Evolutionary conservation across 2,113 vertebrate genomes (phyloP).

Genomic region (Microtus richardsoni): DNA sequence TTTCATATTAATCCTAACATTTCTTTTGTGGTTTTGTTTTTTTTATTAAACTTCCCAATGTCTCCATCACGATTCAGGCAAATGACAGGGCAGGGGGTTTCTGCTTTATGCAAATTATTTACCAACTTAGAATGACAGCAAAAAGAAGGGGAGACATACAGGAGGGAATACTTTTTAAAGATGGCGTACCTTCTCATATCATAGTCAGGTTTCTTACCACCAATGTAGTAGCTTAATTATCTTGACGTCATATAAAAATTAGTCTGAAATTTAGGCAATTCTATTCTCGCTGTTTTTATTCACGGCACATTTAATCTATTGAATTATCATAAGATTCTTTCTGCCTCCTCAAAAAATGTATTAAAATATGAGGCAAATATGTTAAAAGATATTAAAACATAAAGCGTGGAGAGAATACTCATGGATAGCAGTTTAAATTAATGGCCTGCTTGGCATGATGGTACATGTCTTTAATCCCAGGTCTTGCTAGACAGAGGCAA

Average conservation of each 20-base stretch:
- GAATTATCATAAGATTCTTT: constrained; percentile 14
- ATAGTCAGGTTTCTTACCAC: background rate
- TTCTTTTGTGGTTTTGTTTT: background rate
- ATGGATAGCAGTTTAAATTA: background rate
- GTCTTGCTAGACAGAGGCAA: background rate
- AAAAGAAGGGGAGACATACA: background rate
- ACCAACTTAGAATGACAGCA: background rate
- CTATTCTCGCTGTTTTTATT: background rate
- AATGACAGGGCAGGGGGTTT: background rate
- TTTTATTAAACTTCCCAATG: background rate
- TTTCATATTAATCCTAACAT: constrained; percentile 27
- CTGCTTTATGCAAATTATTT: background rate
- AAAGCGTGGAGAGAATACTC: background rate
- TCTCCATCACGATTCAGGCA: background rate
- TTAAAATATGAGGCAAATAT: constrained; percentile 26
- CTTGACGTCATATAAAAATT: constrained; percentile 27
- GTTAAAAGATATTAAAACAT: constrained; percentile 28
- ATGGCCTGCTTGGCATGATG: background rate
- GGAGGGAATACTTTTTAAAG: background rate
- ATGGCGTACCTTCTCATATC: too few relatives aligned
- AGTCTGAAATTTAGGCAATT: background rate
- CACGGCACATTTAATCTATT: background rate
- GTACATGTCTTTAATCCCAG: background rate
- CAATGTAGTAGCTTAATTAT: background rate
- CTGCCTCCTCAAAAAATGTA: background rate